phyloP scores from a whole-genome alignment of 2,888 invertebrate species.

The Calliphora vomitoria region DNA sequence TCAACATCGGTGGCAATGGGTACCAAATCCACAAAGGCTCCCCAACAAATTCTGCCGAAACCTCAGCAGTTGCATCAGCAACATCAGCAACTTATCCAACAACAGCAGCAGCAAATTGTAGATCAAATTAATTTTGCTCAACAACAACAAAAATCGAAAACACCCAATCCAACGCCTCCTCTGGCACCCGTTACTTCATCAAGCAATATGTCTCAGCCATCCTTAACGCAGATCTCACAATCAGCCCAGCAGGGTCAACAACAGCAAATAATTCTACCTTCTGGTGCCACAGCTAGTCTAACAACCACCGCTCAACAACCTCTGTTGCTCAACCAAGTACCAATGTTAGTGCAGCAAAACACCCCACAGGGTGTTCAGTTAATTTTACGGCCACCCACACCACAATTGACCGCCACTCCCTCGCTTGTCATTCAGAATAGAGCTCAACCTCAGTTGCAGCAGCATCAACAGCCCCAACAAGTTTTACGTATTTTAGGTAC shows the following conservation, averaged over 20 bases:
- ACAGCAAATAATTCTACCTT: conserved; percentile 83
- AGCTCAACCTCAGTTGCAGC: conserved; percentile 82
- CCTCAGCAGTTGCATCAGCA: conserved; percentile 83
- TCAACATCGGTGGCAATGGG: conserved; percentile 57
- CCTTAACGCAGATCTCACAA: conserved; percentile 82
- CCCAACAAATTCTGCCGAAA: conserved; percentile 88
- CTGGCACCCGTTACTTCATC: conserved; percentile 69
- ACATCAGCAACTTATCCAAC: conserved; percentile 79
- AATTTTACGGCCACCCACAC: conserved; percentile 88
- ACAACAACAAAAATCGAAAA: conserved; percentile 73
- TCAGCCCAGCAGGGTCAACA: conserved; percentile 81
- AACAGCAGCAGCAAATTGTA: conserved; percentile 71
- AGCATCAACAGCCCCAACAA: conserved; percentile 84
- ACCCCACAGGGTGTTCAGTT: conserved; percentile 89
- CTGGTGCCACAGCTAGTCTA: conserved; percentile 78
- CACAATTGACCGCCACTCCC: conserved; percentile 85
- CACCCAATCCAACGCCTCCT: conserved; percentile 69
- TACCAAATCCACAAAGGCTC: conserved; percentile 83
- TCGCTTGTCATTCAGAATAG: conserved; percentile 84
- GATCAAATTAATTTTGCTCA: conserved; percentile 64
- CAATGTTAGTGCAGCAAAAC: conserved; percentile 88
- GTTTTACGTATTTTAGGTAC: conserved; percentile 87
- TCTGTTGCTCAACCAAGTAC: conserved; percentile 85
- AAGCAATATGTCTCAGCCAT: conserved; percentile 75
- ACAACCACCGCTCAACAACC: conserved; percentile 80